Base-by-base conservation (phyloP, 2,797 vertebrate species). In the Pangasius macronema region DNA sequence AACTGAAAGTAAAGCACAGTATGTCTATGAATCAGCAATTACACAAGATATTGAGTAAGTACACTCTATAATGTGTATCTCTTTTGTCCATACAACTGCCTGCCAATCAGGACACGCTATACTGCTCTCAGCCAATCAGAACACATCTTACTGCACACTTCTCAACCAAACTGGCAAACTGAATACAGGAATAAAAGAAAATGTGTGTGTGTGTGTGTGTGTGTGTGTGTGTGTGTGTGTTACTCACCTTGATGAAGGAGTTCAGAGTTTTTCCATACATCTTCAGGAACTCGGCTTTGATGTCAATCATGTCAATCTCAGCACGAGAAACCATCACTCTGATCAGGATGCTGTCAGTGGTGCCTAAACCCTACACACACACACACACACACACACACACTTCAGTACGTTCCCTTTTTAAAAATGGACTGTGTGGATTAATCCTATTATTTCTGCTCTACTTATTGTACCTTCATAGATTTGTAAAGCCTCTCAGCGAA, bases 181-280 rank as follows among this genome's bases (percentile, higher is more conserved):
- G 20, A 6, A 57, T 57, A 57, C 11, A 57, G 30, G 27, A 55
- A 33, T 51, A 9, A 30, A 53, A 20, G 1, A 10, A n/a, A 76
- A 57, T 20, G n/a, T 73, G 22, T 72, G 70, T 39, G 36, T 20
- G 13, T 70, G 70, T 46, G 36, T 42, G 39, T 46, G 42, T 14
- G 42, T 49, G 27, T 33, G 53, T 57, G 53, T 46, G 36, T n/a
- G 79, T n/a, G 39, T 82, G 39, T 49, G 27, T n/a, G 27, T 30
- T 59, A 11, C 94, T 94, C 81, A 99, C 99, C 97, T 99, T 98
- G 87, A 99, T 99, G 94, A 99, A 99, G 86, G 98, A 99, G 93
- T 97, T 65, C 1, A 99, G 96, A 0, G 97, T 97, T 92, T 99
- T 99, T 53, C 97, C 97, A 0, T 99, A 99, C 92, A 95, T 94